Base-by-base conservation (phyloP, 92 coral and sea anemone species). In the Zoanthus solanderi region DNA sequence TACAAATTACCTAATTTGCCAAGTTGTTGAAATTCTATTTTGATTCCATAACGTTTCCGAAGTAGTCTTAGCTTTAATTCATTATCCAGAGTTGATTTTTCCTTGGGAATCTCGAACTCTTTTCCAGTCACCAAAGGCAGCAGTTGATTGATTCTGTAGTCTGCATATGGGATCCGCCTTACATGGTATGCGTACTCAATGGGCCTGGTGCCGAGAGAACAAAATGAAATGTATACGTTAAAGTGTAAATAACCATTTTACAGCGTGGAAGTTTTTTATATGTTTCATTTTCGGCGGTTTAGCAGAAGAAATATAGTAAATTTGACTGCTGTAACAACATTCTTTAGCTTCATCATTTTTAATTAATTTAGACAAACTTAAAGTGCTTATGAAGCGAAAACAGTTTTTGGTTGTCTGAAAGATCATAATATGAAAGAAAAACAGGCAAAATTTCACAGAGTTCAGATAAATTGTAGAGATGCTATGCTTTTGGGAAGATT, bases 31-130 rank as follows among this genome's bases (percentile, higher is more conserved):
- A 96, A 96, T 61, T 96, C 99, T 30, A 96, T 90, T 89, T 96
- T 96, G 87, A 96, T 89, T 32, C 99, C 99, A 76, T 96, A 96
- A 54, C 99, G 94, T 63, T 96, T 96, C 31, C 99, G 76, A n/a
- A 95, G 89, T 65, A 96, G 91, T 32, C 99, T 89, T 32, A 80
- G 48, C 78, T 94, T 92, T 37, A 29, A 73, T 72, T 50, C 63
- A 17, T 46, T 71, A 42, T 84, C 28, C 46, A 47, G n/a, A 3
- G 83, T 53, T 32, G 82, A 46, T 48, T 57, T 65, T 13, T 44
- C 52, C 15, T 86, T 75, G 12, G 63, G 18, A 17, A 82, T 37
- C 13, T 83, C 60, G 71, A 91, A 91, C 9, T 87, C 92, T 32
- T 65, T 74, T 48, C 56, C 88, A 30, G 78, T 83, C 34, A 94